Evolutionary conservation across 2,113 vertebrate genomes (phyloP).

Genomic region (Blennius ocellaris): DNA sequence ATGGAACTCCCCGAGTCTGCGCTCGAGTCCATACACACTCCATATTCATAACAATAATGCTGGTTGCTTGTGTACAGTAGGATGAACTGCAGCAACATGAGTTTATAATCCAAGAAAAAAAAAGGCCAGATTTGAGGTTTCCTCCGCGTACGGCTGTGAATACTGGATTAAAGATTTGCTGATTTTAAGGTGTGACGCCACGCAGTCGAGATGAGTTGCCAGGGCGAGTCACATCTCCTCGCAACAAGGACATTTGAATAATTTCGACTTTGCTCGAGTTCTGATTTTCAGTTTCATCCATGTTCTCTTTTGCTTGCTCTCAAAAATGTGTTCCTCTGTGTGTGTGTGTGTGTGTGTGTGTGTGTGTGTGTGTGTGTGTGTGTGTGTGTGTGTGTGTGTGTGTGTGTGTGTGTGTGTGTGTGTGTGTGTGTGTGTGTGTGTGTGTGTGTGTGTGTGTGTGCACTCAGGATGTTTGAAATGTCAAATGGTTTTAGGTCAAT

Average conservation of each 20-base stretch:
- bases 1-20: no score
- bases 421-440: no score
- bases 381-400: no score
- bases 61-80: not conserved
- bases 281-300: not conserved
- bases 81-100: not conserved
- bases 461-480: no score
- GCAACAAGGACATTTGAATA: conserved; percentile 17
- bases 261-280: conserved; percentile 10
- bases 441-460: no score
- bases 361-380: no score
- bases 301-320: not conserved
- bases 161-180: conserved; percentile 47
- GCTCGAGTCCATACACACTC: no score
- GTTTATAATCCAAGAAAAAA: not conserved
- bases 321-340: no score
- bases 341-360: no score
- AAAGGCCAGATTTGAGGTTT: conserved; percentile 17
- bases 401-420: no score
- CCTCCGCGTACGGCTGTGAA: conserved; percentile 18
- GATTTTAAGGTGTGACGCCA: conserved; percentile 25
- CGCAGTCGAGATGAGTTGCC: not conserved
- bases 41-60: no score
- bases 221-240: conserved; percentile 14
- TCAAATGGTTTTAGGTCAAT: no score